Conservation (phyloP, 2,797 vertebrate genomes). For the Enteromius fasciolatus region DNA sequence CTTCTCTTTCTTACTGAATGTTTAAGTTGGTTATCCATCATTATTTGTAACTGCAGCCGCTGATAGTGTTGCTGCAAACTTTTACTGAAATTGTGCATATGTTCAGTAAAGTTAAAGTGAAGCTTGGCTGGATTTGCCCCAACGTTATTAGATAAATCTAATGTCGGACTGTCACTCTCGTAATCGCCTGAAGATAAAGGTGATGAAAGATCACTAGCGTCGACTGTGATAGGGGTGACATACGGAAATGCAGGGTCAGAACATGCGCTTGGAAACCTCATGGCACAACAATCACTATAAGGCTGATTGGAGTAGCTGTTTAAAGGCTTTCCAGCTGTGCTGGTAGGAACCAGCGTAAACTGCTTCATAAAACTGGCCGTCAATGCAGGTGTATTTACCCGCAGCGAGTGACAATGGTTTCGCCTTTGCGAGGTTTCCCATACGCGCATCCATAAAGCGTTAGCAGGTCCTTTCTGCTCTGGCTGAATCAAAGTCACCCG, state of each 20-base stretch:
- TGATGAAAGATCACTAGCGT: slow-evolving; percentile 75
- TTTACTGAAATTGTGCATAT: slow-evolving; percentile 71
- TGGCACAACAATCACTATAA: slow-evolving; percentile 51
- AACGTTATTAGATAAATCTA: slow-evolving; percentile 69
- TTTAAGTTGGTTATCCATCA: slow-evolving; percentile 55
- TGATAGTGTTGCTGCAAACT: slow-evolving; percentile 55
- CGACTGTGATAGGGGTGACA: slow-evolving; percentile 67
- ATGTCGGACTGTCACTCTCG: slow-evolving; percentile 82
- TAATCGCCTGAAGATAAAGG: slow-evolving; percentile 85
- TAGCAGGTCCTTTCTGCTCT: slow-evolving; percentile 97
- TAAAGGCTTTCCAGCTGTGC: slow-evolving; percentile 67
- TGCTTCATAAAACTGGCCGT: slow-evolving; percentile 75
- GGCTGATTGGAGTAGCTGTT: slow-evolving; percentile 62
- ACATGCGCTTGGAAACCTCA: slow-evolving; percentile 46
- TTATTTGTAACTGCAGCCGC: slow-evolving; percentile 51
- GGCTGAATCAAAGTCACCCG: slow-evolving; percentile 97
- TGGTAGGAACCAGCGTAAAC: slow-evolving; percentile 66
- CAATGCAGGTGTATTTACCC: slow-evolving; percentile 73
- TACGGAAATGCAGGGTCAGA: slow-evolving; percentile 59
- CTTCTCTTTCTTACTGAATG: slow-evolving; percentile 89
- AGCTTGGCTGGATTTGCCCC: slow-evolving; percentile 45
- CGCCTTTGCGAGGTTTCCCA: slow-evolving; percentile 95
- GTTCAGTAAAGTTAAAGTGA: slow-evolving; percentile 58
- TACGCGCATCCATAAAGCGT: slow-evolving; percentile 96
- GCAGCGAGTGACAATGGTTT: slow-evolving; percentile 74